Conservation (phyloP, 2,797 vertebrate genomes). For the Sebastes elongatus region DNA sequence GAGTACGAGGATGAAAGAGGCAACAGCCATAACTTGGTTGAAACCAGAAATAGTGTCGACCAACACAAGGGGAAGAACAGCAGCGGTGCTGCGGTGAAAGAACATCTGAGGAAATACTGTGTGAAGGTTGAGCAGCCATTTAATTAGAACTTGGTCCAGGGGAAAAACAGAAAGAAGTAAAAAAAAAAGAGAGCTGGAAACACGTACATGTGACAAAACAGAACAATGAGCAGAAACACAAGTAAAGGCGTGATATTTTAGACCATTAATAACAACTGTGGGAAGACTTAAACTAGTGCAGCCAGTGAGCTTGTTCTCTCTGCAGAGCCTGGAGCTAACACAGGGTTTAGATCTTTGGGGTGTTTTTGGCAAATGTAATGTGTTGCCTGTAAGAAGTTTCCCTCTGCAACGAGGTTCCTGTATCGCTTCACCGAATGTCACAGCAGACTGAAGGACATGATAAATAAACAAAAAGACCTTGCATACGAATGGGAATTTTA, state of each 20-base stretch:
- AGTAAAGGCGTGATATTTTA: neutral
- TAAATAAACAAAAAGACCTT: neutral
- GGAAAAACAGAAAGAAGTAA: neutral
- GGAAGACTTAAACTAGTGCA: neutral
- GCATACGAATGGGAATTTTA: neutral
- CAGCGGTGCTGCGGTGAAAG: neutral
- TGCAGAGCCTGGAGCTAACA: constrained; percentile 6
- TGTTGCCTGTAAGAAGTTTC: neutral
- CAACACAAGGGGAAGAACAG: neutral
- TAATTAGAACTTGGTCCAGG: neutral
- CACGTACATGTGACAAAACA: neutral
- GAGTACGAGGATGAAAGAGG: constrained; percentile 2
- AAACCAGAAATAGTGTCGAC: constrained; percentile 14
- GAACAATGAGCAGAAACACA: neutral
- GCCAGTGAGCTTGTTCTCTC: neutral
- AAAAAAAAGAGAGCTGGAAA: neutral
- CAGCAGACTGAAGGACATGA: neutral
- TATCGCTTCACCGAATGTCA: neutral
- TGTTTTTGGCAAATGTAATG: neutral
- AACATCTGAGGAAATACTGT: neutral
- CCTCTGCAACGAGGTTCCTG: neutral
- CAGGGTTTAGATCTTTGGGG: neutral
- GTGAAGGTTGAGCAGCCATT: neutral
- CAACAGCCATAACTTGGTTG: neutral
- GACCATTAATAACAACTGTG: neutral